Evolutionary conservation across 2,888 invertebrate genomes (phyloP), one percentile per base, ranked within the genome.

Genomic region (Ormyrus pomaceus): DNA sequence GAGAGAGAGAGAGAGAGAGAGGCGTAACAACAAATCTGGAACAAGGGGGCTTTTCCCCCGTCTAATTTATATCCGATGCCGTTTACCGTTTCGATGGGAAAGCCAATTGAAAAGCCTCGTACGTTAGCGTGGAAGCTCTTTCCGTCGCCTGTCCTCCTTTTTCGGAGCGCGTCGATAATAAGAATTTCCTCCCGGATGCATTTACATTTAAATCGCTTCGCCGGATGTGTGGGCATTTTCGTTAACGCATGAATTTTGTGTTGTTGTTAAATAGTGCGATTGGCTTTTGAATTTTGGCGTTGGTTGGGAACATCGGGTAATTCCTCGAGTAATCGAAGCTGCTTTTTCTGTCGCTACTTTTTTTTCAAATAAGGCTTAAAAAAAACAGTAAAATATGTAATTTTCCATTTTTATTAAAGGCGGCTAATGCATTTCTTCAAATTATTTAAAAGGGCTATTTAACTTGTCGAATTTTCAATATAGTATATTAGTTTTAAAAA

Each of bases 51-150:
- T 13, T 46, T 61, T 45, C 59, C 51, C 7, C 66, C 59, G 11
- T 65, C 59, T 75, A 75, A 75, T 75, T 75, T 75, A 75, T 75
- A 75, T 48, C 66, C 75, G 66, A 64, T 46, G 56, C 55, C 64
- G 64, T 73, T 73, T 73, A 55, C 73, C 73, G 73, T 64, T 64
- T 55, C 19, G 48, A 73, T 11, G 62, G 7, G 5, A 19, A 34
- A n/a, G 66, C 58, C 66, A 66, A 66, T 66, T 51, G 66, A 66
- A 75, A 75, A 75, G 79, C 53, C 53, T 56, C 72, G 74, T 69
- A 77, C 77, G 75, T 70, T 58, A 79, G 51, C 50, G 13, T 9
- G 13, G 56, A 77, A 69, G 53, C 6, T 50, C 1, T 64, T 48
- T 50, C 62, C 62, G 46, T 6, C 13, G 5, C 9, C 34, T 53